Conservation (phyloP, 2,113 vertebrate species). For the Puma concolor region DNA sequence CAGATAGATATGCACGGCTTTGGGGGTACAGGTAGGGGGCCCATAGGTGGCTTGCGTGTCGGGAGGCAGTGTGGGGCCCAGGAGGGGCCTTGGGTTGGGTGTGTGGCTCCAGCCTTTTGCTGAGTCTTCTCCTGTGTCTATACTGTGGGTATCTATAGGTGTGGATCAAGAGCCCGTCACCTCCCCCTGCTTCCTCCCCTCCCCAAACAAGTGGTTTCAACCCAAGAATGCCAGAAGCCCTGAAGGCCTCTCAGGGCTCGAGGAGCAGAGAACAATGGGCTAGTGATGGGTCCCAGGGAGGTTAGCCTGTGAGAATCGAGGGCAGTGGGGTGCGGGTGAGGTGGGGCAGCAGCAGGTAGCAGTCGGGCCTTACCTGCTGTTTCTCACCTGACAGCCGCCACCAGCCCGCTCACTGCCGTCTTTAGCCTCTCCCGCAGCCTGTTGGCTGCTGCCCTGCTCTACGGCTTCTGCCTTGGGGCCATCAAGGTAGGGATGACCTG, state of each 20-base stretch:
- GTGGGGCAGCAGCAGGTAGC: accelerated
- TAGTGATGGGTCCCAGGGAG: neutral
- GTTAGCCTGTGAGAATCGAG: neutral
- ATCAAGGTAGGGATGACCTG: slow-evolving; percentile 86
- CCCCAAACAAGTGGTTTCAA: neutral
- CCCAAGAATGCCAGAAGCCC: neutral
- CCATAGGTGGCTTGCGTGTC: neutral
- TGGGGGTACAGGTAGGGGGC: slow-evolving; percentile 90
- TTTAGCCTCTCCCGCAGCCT: slow-evolving; percentile 93
- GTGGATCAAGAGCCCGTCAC: neutral
- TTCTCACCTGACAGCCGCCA: slow-evolving; percentile 86
- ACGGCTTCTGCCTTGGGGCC: slow-evolving; percentile 93
- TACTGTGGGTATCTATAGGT: too few relatives aligned
- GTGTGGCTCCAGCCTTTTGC: neutral
- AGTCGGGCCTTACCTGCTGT: neutral
- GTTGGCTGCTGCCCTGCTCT: slow-evolving; percentile 90
- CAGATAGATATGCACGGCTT: slow-evolving; percentile 96
- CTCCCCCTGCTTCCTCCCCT: accelerated
- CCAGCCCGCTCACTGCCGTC: slow-evolving; percentile 92
- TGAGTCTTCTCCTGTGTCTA: neutral
- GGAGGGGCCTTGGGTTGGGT: neutral
- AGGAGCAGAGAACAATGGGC: neutral
- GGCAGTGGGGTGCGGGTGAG: neutral
- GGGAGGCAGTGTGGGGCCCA: neutral
- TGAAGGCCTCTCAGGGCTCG: neutral